phyloP scores from a whole-genome alignment of 2,797 vertebrate genomes.

The Capromys pilorides region DNA sequence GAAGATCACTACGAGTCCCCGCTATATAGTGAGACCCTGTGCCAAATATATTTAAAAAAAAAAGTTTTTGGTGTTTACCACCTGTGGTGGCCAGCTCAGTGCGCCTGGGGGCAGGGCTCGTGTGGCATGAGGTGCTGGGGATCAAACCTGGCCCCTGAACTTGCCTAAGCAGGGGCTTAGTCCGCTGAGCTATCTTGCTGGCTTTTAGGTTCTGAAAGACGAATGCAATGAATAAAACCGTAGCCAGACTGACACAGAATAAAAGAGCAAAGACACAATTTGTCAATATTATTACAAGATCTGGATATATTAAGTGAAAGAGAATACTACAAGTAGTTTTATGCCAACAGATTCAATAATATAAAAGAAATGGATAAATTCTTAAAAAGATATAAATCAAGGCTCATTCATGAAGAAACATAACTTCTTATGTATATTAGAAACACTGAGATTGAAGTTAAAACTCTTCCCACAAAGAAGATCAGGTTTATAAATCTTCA shows the following conservation, averaged over 20 bases:
- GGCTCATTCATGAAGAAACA: neutral
- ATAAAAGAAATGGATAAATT: conserved; percentile 23
- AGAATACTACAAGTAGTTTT: neutral
- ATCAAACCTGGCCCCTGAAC: no score
- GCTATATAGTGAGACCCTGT: no score
- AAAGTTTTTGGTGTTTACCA: no score
- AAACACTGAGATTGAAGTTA: neutral
- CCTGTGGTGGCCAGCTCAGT: no score
- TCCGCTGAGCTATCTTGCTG: no score
- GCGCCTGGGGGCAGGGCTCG: no score
- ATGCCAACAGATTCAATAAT: conserved; percentile 4
- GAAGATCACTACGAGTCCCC: no score
- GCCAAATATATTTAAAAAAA: no score
- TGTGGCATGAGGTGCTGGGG: no score
- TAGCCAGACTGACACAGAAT: neutral
- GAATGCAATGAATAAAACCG: no score
- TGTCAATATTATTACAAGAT: neutral
- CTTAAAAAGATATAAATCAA: neutral
- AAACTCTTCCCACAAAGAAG: neutral
- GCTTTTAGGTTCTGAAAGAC: no score
- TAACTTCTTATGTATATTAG: neutral
- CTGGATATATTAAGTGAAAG: neutral
- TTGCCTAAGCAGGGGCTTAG: no score
- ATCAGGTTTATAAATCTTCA: neutral
- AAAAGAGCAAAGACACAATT: conserved; percentile 7